Base-by-base conservation (phyloP, 2,797 vertebrate genomes). In the Sebastes itinus region DNA sequence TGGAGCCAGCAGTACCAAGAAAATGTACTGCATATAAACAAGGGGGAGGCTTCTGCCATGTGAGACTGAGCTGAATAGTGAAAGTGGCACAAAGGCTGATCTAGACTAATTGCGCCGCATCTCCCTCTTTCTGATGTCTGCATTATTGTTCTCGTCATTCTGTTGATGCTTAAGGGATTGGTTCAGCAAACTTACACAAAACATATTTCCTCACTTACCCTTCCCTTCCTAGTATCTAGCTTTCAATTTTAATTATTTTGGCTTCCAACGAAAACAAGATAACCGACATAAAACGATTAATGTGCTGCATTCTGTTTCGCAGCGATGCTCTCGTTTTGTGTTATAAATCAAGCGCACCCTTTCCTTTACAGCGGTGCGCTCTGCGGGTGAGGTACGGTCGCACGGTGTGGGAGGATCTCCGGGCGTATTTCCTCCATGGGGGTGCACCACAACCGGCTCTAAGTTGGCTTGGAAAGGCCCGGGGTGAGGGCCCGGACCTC, bases 21-120 rank as follows among this genome's bases (percentile, higher is more conserved):
- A 58, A 52, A 32, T 22, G 64, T 16, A 16, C 14, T 4, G 49
- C 52, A 25, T 25, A 42, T 71, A 72, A 79, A 77, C 70, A 72
- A 27, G 61, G n/a, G 42, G 27, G 22, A 30, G 54, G 70, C 64
- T 58, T 79, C 73, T 82, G 64, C 69, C 80, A 79, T 69, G 81
- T 75, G 71, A 85, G 75, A 68, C 72, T 65, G 60, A 72, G 60
- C 66, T 72, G 72, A 75, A 80, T 25, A 62, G 56, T 65, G 58
- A 83, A 78, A 72, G 56, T 61, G 72, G 73, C 67, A 86, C 74
- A 75, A 81, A 75, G 65, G 69, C 56, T 68, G 65, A 27, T 73
- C 84, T 84, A 56, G 28, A 77, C 52, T 61, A 82, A 82, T 46
- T 81, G 30, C 46, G 66, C 55, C 49, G 63, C 59, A 49, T 66